Evolutionary conservation across 1,140 invertebrate species (phyloP).

Genomic region (Carcinoscorpius rotundicauda): DNA sequence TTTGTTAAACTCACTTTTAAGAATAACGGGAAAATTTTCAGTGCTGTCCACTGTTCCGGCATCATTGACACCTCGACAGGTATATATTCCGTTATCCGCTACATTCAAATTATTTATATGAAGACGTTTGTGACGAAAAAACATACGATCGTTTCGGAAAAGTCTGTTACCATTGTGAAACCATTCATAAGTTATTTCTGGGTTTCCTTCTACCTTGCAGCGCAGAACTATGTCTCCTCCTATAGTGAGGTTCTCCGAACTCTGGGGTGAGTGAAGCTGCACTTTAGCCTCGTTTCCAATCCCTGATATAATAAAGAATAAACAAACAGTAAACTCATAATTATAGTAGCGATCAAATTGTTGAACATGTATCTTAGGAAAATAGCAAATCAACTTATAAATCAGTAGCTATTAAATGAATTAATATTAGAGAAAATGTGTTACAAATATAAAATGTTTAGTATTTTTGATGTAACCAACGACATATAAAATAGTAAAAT

Average conservation of each 20-base stretch:
- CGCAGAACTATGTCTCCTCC: conserved; percentile 51
- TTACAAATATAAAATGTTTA: no score
- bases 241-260: conserved; percentile 37
- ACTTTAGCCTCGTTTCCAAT: conserved; percentile 49
- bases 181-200: conserved; percentile 58
- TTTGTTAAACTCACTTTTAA: conserved; percentile 39
- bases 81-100: conserved; percentile 56
- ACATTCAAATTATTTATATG: conserved; percentile 45
- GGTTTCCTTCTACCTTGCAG: conserved; percentile 59
- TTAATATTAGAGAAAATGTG: no score
- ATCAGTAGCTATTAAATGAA: no score
- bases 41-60: conserved; percentile 44
- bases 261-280: conserved; percentile 46
- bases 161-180: conserved; percentile 55
- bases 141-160: conserved; percentile 43
- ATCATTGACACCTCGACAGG: conserved; percentile 49
- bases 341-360: no score
- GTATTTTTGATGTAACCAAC: no score
- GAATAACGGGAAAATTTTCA: conserved; percentile 41
- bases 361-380: no score
- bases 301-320: conserved; percentile 40
- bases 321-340: no score
- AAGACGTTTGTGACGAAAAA: conserved; percentile 47
- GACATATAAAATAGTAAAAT: no score
- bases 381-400: no score